Evolutionary conservation across 1,140 invertebrate genomes (phyloP).

Genomic region (Thereuonema tuberculata): DNA sequence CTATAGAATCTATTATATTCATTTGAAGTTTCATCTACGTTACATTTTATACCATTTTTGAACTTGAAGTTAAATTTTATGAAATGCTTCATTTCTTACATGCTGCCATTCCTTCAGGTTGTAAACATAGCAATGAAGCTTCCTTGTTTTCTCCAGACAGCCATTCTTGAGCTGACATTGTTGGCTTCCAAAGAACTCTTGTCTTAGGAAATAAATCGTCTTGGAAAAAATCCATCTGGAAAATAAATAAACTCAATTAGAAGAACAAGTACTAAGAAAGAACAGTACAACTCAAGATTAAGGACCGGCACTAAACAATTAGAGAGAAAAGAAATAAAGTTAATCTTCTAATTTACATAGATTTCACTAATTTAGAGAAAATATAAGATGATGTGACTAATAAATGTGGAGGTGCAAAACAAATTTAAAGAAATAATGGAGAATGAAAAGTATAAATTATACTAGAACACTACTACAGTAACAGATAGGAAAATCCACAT

Average conservation of each 20-base stretch:
- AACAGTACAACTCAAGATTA: conserved; percentile 2
- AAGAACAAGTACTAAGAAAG: conserved; percentile 14
- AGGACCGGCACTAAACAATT: background rate
- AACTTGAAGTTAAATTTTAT: too few species aligned
- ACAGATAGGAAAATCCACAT: too few species aligned
- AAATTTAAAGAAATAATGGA: too few species aligned
- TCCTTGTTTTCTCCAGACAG: conserved; percentile 49
- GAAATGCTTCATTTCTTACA: conserved; percentile 2
- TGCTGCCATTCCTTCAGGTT: conserved; percentile 62
- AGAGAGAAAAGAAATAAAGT: background rate
- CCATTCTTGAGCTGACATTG: conserved; percentile 56
- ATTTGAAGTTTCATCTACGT: too few species aligned
- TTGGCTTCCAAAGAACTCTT: conserved; percentile 65
- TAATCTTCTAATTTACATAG: background rate
- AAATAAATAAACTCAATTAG: conserved; percentile 18
- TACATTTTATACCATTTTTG: too few species aligned
- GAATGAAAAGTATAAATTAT: too few species aligned
- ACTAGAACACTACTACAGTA: too few species aligned
- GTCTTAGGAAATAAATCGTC: conserved; percentile 90
- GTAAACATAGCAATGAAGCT: conserved; percentile 51
- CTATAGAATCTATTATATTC: too few species aligned
- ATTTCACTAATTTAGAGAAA: too few species aligned
- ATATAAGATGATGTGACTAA: too few species aligned
- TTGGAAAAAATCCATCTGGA: conserved; percentile 84
- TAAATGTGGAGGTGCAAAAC: too few species aligned